Conservation (phyloP, 1,140 invertebrate species). For the Drosophila dunni region DNA sequence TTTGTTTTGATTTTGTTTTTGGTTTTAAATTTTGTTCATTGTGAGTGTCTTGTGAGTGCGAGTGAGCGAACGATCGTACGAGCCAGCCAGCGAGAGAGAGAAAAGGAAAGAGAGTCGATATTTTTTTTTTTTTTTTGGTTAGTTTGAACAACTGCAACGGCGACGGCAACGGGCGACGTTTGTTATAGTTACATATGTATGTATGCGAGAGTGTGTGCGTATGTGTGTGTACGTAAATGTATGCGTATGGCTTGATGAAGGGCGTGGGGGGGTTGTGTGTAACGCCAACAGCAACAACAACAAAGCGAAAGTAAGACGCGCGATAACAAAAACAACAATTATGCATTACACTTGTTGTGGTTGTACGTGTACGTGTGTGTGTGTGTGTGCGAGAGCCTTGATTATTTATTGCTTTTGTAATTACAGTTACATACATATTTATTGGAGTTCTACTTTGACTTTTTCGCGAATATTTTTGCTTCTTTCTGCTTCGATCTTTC, state of each 20-base stretch:
- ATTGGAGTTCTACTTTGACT: conserved; percentile 1
- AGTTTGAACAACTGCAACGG: conserved; percentile 20
- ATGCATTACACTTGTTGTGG: conserved; percentile 9
- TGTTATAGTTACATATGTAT: conserved; percentile 30
- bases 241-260: conserved; percentile 23
- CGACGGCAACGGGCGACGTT: conserved; percentile 30
- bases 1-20: conserved; percentile 7
- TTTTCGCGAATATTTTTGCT: neutral
- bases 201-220: conserved; percentile 14
- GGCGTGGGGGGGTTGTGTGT: no score
- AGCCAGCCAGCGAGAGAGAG: conserved; percentile 17
- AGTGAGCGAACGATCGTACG: conserved; percentile 31
- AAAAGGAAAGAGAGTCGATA: conserved; percentile 8
- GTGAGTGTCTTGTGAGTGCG: conserved; percentile 44
- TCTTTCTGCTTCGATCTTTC: neutral
- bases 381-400: conserved; percentile 6
- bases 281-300: conserved; percentile 37
- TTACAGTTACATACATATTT: neutral
- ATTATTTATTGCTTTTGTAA: conserved; percentile 3
- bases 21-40: conserved; percentile 28
- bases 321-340: conserved; percentile 28
- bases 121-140: conserved; percentile 29
- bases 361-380: conserved; percentile 23
- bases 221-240: conserved; percentile 7
- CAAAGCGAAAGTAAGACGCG: neutral